These are phyloP conservation scores for Perca fluviatilis DNA, from an alignment of 2,113 vertebrate species.

Conservation along the genomic window DNA sequence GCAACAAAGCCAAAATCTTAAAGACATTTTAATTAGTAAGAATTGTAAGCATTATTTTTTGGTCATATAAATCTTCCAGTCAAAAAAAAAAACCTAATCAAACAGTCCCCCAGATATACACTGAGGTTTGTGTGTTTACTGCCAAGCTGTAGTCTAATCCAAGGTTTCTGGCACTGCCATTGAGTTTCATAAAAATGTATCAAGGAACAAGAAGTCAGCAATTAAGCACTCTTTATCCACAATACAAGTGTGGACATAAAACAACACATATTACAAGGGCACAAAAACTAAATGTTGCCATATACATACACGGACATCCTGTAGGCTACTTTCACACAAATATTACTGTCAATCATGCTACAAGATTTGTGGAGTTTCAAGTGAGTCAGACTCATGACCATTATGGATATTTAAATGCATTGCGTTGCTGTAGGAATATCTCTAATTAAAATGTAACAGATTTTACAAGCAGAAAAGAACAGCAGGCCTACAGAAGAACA, in stretches of 20 bases:
- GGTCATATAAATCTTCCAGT: neutral
- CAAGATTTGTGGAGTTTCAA: neutral
- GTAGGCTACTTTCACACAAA: neutral
- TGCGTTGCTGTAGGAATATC: neutral
- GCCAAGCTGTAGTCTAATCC: neutral
- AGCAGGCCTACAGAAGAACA: too few species aligned
- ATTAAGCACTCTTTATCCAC: neutral
- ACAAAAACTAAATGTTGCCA: neutral
- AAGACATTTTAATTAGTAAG: neutral
- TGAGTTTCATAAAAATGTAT: conserved; percentile 6
- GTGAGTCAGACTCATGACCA: neutral
- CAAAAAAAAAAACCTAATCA: neutral
- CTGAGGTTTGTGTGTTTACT: neutral
- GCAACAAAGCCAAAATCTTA: neutral
- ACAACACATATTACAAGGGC: neutral
- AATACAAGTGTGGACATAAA: neutral
- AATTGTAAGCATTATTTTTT: neutral
- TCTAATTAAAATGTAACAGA: neutral
- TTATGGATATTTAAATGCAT: neutral
- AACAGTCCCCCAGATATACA: neutral
- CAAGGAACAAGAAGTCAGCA: neutral
- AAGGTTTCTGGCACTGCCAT: neutral
- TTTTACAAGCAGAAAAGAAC: too few species aligned
- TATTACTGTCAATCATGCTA: too few species aligned
- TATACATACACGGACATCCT: neutral